Evolutionary conservation across 2,888 invertebrate species (phyloP).

Genomic region (Lagria hirta): DNA sequence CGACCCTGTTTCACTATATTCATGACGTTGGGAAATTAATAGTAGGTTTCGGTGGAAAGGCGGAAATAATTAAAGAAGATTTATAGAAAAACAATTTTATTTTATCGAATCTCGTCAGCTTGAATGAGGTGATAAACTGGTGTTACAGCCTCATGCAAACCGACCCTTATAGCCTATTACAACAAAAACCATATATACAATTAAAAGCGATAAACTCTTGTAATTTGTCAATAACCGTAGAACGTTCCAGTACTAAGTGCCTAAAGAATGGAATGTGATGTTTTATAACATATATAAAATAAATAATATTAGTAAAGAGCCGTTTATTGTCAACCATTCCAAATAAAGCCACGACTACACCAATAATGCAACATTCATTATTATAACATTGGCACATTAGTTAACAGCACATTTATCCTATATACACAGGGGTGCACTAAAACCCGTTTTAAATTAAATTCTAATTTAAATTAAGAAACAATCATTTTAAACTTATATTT

Average conservation of each 20-base stretch:
- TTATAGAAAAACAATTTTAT: slow-evolving; percentile 23
- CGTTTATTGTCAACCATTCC: slow-evolving; percentile 17
- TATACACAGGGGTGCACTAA: slow-evolving; percentile 12
- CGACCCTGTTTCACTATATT: background rate
- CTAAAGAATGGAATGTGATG: slow-evolving; percentile 10
- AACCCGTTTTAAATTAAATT: slow-evolving; percentile 7
- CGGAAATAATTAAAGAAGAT: slow-evolving; percentile 13
- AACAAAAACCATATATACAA: slow-evolving; percentile 17
- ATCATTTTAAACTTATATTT: slow-evolving; percentile 13
- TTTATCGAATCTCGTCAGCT: slow-evolving; percentile 13
- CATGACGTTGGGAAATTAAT: too few relatives aligned
- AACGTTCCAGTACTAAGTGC: slow-evolving; percentile 11
- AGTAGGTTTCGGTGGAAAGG: too few relatives aligned
- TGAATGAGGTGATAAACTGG: background rate
- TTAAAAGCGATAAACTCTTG: slow-evolving; percentile 22
- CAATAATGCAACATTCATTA: slow-evolving; percentile 20
- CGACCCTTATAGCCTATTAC: slow-evolving; percentile 5
- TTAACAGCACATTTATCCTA: slow-evolving; percentile 17
- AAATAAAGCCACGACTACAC: slow-evolving; percentile 19
- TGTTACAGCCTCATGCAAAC: slow-evolving; percentile 6
- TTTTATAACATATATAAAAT: too few relatives aligned
- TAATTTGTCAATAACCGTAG: slow-evolving; percentile 13
- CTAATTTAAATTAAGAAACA: too few relatives aligned
- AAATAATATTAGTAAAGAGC: too few relatives aligned
- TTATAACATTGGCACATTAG: slow-evolving; percentile 23